phyloP scores from a whole-genome alignment of 2,888 invertebrate species.

The Hydrotaea cyrtoneurina region DNA sequence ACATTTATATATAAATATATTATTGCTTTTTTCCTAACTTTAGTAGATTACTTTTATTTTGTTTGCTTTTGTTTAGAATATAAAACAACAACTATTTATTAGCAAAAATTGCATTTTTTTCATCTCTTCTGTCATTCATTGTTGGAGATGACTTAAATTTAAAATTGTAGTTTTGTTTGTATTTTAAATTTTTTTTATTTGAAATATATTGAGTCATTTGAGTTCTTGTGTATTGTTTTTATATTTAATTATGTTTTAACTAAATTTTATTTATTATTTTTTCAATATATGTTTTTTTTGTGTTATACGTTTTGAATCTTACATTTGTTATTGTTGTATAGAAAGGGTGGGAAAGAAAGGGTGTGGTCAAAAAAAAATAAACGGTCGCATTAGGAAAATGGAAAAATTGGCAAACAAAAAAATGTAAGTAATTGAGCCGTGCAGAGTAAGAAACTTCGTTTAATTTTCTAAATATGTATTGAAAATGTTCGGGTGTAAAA shows the following conservation, averaged over 20 bases:
- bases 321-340: no score
- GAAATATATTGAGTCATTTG: constrained; percentile 37
- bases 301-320: background rate
- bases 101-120: constrained; percentile 51
- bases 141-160: constrained; percentile 44
- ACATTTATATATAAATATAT: constrained; percentile 62
- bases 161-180: constrained; percentile 35
- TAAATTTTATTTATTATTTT: no score
- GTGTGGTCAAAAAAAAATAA: no score
- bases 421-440: no score
- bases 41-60: constrained; percentile 39
- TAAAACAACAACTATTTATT: constrained; percentile 64
- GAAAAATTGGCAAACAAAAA: no score
- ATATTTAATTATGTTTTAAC: background rate
- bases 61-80: background rate
- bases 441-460: no score
- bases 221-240: background rate
- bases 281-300: background rate
- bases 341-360: no score
- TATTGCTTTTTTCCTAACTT: constrained; percentile 58
- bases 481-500: no score
- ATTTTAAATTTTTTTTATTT: constrained; percentile 49
- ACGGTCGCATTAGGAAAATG: no score
- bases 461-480: no score
- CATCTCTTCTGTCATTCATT: constrained; percentile 27